Evolutionary conservation across 2,797 vertebrate species (phyloP), one percentile per base, ranked within the genome.

Genomic region (Dipus sagitta): DNA sequence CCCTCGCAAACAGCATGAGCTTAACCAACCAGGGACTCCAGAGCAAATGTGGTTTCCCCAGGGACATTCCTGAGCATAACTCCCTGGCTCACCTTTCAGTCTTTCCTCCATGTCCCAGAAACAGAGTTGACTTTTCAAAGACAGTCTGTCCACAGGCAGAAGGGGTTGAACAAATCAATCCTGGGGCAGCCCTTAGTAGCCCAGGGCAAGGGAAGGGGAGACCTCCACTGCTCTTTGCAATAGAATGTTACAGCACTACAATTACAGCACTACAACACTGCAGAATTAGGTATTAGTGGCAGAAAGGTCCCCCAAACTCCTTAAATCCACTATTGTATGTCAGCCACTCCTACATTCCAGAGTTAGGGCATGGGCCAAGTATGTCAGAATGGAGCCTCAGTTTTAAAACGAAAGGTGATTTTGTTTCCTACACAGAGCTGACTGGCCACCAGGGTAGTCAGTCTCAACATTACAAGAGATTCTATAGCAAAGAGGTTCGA

Each of bases 401-500:
- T 52, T 88, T 76, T 82, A 24, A 81, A 72, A 28, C 32, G 15
- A 80, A 60, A 93, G 5, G 26, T 47, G 62, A n/a, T 71, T 65
- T 58, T 70, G 54, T 24, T 85, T 85, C 70, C 83, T 28, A 90
- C 14, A 28, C 28, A 13, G 38, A 82, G 52, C 82, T 2, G 1
- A 80, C 26, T 28, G 75, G 65, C 3, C 23, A 47, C 54, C 24
- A 34, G 6, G 24, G 80, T 54, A 64, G 34, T 24, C 54, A 13
- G 34, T 42, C 52, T 91, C 80, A 82, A 85, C 4, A 32, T 34
- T 82, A 52, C 14, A 65, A 93, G n/a, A 92, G 30, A 20, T 32
- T 92, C 86, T 81, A 80, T 60, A 87, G 65, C 47, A 62, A 77
- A 88, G 71, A n/a, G 83, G 23, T 32, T 85, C 20, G 58, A 62